A percentile compares a stretch with the other conserved stretches of the same genome.
These are phyloP conservation scores for Leucosticte australis DNA, from an alignment of 2,113 vertebrate genomes.

Conservation along the genomic window DNA sequence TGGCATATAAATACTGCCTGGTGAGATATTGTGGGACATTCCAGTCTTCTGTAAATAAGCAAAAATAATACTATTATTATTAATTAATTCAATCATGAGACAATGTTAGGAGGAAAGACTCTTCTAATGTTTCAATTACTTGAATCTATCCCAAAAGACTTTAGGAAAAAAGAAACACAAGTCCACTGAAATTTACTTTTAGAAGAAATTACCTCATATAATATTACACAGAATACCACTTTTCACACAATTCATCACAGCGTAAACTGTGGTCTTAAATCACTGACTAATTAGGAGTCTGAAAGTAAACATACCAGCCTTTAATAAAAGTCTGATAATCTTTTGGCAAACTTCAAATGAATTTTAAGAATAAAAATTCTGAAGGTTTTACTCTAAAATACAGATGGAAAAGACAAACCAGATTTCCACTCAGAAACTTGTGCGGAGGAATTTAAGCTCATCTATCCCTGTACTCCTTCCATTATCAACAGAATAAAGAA, in stretches of 20 bases:
- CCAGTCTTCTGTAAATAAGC: slow-evolving; percentile 5
- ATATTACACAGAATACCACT: neutral
- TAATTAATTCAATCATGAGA: neutral
- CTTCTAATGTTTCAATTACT: slow-evolving; percentile 7
- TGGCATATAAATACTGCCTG: slow-evolving; percentile 25
- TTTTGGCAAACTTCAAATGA: neutral
- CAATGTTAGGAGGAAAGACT: neutral
- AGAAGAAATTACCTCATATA: slow-evolving; percentile 8
- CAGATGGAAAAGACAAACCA: neutral
- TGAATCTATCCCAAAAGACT: neutral
- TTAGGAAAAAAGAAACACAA: slow-evolving; percentile 1
- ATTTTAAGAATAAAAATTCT: neutral
- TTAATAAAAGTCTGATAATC: neutral
- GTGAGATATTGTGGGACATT: slow-evolving; percentile 5
- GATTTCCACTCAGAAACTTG: neutral
- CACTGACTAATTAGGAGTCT: neutral
- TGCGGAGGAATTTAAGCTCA: neutral
- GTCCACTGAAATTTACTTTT: neutral
- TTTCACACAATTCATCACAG: neutral
- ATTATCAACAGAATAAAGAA: neutral
- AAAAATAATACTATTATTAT: slow-evolving; percentile 25
- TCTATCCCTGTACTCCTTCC: neutral
- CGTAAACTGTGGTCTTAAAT: neutral
- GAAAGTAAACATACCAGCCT: neutral
- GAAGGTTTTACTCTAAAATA: neutral